Conservation (phyloP, 2,113 vertebrate genomes). For the Oxyura jamaicensis region DNA sequence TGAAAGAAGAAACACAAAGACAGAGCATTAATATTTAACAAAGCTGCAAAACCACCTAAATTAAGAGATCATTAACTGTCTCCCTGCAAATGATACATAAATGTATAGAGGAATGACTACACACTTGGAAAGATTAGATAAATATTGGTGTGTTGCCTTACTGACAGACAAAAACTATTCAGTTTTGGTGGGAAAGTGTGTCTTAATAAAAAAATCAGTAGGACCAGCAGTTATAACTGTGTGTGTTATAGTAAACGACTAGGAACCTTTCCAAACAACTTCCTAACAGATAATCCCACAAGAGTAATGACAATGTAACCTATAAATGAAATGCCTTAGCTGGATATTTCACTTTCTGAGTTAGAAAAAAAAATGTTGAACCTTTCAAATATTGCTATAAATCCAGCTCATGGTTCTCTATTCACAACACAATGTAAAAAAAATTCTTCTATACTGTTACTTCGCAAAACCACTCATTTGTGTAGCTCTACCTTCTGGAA, state of each 20-base stretch:
- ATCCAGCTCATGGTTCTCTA: neutral
- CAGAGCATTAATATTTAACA: neutral
- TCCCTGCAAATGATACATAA: neutral
- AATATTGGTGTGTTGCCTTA: neutral
- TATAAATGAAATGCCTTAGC: neutral
- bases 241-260: neutral
- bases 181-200: neutral
- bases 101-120: neutral
- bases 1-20: neutral
- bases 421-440: neutral
- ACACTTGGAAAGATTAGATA: neutral
- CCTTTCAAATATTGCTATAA: neutral
- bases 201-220: neutral
- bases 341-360: neutral
- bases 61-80: neutral
- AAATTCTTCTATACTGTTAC: neutral
- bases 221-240: neutral
- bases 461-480: neutral
- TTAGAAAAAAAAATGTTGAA: neutral
- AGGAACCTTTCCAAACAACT: neutral
- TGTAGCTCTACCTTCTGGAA: neutral
- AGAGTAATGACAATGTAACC: neutral
- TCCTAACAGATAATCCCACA: neutral
- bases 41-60: slow-evolving; percentile 8
- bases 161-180: neutral